These are phyloP conservation scores for Chaetodon trifascialis DNA, from an alignment of 2,113 vertebrate species.

Conservation along the genomic window DNA sequence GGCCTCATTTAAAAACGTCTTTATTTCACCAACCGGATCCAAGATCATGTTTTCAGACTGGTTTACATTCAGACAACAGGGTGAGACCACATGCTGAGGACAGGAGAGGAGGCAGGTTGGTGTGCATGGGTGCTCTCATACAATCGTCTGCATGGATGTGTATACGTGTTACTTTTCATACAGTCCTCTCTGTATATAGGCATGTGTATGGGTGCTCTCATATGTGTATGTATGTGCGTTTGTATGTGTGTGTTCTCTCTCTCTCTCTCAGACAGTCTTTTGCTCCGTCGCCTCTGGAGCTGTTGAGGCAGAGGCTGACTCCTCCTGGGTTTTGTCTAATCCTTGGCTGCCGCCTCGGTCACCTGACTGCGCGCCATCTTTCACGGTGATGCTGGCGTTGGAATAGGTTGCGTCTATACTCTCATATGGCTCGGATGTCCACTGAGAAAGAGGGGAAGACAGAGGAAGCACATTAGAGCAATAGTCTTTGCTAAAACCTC, in stretches of 20 bases:
- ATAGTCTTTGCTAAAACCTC: neutral
- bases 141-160: slow-evolving; percentile 53
- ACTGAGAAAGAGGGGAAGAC: slow-evolving; percentile 72
- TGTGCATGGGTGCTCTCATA: slow-evolving; percentile 67
- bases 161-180: slow-evolving; percentile 40
- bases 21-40: slow-evolving; percentile 68
- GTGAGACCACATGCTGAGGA: slow-evolving; percentile 79
- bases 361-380: slow-evolving; percentile 61
- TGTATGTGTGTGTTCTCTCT: slow-evolving; percentile 12
- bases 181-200: slow-evolving; percentile 65
- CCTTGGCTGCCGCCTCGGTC: slow-evolving; percentile 71
- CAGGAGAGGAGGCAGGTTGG: slow-evolving; percentile 67
- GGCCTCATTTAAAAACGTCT: slow-evolving; percentile 70
- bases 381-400: slow-evolving; percentile 60
- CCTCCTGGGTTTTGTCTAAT: slow-evolving; percentile 80
- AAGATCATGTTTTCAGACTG: slow-evolving; percentile 62
- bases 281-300: slow-evolving; percentile 74
- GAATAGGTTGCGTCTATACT: slow-evolving; percentile 77
- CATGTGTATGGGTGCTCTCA: slow-evolving; percentile 31
- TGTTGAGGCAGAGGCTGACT: slow-evolving; percentile 59
- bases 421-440: slow-evolving; percentile 86
- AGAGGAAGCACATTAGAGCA: neutral
- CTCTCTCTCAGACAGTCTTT: slow-evolving; percentile 73
- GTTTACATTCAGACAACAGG: slow-evolving; percentile 79
- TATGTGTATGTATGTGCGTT: slow-evolving; percentile 20